Evolutionary conservation across 2,797 vertebrate species (phyloP).

Genomic region (Poeciliopsis infans): DNA sequence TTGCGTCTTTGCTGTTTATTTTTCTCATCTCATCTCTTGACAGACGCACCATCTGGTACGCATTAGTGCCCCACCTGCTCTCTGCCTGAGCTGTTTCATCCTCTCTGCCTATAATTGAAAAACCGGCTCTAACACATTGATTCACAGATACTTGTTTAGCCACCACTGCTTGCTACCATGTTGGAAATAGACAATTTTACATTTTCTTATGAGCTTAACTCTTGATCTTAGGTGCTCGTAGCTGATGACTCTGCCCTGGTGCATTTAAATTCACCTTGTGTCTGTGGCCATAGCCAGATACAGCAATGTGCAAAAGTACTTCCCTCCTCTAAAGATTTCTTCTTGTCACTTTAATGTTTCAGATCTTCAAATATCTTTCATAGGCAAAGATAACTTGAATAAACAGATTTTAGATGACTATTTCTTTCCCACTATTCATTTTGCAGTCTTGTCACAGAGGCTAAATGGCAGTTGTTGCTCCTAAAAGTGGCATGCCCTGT

Average conservation of each 20-base stretch:
- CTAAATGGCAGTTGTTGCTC: neutral
- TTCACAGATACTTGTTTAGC: slow-evolving; percentile 59
- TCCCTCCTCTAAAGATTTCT: neutral
- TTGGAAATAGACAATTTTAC: slow-evolving; percentile 41
- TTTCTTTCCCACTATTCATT: neutral
- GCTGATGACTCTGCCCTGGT: slow-evolving; percentile 33
- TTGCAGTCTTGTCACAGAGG: neutral
- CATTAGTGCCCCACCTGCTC: slow-evolving; percentile 37
- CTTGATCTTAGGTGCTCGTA: slow-evolving; percentile 52
- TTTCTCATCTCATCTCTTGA: slow-evolving; percentile 25
- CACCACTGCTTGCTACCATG: slow-evolving; percentile 32
- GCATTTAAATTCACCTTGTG: slow-evolving; percentile 44
- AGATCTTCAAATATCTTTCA: neutral
- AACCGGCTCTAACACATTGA: slow-evolving; percentile 66
- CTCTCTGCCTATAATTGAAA: slow-evolving; percentile 56
- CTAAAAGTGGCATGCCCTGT: neutral
- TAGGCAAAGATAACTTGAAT: neutral
- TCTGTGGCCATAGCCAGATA: slow-evolving; percentile 9
- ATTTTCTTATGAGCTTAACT: slow-evolving; percentile 46
- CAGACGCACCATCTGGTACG: neutral
- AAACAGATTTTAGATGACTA: neutral
- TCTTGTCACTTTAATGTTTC: neutral
- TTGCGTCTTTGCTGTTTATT: slow-evolving; percentile 35
- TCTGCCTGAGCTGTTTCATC: slow-evolving; percentile 44
- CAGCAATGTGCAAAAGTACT: neutral